Evolutionary conservation across 1,140 invertebrate species (phyloP).

Genomic region (Sipha flava): DNA sequence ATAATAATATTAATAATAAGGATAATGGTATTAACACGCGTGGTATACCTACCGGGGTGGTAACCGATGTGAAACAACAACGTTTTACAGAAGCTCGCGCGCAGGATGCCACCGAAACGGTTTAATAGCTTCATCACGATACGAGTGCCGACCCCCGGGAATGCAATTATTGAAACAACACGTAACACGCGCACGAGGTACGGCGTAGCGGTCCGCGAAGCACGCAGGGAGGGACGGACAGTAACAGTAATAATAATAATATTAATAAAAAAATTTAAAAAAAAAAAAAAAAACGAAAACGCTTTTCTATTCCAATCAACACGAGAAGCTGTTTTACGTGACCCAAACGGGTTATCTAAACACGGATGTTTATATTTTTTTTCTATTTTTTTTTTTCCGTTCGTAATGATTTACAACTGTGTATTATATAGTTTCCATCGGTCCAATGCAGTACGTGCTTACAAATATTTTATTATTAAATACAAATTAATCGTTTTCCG

Average conservation of each 20-base stretch:
- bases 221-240: not conserved
- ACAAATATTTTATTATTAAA: no score
- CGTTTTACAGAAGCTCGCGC: not conserved
- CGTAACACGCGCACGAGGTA: not conserved
- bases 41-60: no score
- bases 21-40: no score
- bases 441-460: no score
- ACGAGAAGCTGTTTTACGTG: not conserved
- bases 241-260: not conserved
- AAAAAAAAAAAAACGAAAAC: not conserved
- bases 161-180: slow-evolving; percentile 3
- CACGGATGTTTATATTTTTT: no score
- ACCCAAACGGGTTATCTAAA: not conserved
- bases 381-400: not conserved
- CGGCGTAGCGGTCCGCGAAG: no score
- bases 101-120: not conserved
- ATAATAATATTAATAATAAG: no score
- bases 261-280: no score
- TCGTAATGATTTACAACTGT: not conserved
- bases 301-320: not conserved
- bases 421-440: not conserved
- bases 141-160: not conserved
- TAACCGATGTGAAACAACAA: no score
- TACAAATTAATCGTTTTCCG: not conserved
- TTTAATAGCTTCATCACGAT: not conserved